Evolutionary conservation across 2,888 invertebrate species (phyloP), one percentile per base, ranked within the genome.

Genomic region (Ephialtes manifestator): DNA sequence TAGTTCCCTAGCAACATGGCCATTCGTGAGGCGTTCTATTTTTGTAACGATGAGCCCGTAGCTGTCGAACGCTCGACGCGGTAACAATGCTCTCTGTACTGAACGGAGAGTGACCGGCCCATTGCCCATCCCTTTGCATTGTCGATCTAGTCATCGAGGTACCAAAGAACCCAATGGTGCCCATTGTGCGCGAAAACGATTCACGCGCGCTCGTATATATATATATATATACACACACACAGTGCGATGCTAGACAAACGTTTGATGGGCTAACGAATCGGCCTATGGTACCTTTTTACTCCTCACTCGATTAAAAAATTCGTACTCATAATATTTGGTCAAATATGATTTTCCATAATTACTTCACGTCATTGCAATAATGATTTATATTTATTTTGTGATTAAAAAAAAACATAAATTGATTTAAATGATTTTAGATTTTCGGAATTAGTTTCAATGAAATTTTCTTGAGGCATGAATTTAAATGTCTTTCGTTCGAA

Each of bases 91-190:
- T n/a, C 7, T 35, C 60, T n/a, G 60, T n/a, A 11, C 7, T 35
- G 60, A 35, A 60, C 60, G n/a, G 86, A 87, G 85, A 83, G 81
- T 70, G 90, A 82, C 89, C 74, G 87, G 65, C 87, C 84, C 39
- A 77, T 68, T 75, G 92, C 92, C 92, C 90, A 90, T 90, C 92
- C 92, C 65, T 78, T 86, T 24, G 74, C 67, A 79, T 65, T 28
- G 83, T 81, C 78, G 72, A 70, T 72, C 74, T 18, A 77, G 65
- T 81, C 81, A 74, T 85, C 83, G 81, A 63, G 72, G 81, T 70
- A 67, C 68, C 78, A 83, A 79, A 55, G 70, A 71, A 71, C 65
- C 31, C 43, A 39, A 11, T n/a, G 46, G 46, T 71, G 48, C 75
- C 65, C 72, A 74, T 83, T 81, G 76, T 78, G 24, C 48, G 51